These are phyloP conservation scores for Dolichallabes microphthalmus DNA, from an alignment of 2,113 vertebrate genomes.

Conservation along the genomic window DNA sequence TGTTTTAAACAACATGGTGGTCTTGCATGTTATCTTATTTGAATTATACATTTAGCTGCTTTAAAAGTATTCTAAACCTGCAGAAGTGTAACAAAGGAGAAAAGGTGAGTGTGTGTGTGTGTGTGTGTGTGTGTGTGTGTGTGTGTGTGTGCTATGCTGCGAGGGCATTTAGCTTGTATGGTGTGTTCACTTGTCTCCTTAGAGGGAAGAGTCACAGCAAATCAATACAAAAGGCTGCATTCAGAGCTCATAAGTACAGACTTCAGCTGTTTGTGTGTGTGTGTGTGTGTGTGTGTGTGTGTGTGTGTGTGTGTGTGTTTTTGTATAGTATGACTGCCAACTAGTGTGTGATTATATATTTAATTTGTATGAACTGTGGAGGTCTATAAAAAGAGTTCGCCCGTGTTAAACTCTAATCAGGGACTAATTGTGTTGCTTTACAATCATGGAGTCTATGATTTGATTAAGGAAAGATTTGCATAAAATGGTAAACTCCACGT, in stretches of 20 bases:
- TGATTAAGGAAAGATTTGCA: conserved; percentile 20
- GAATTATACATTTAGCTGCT: neutral
- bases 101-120: neutral
- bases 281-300: too few relatives aligned
- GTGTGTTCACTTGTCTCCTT: conserved; percentile 4
- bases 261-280: neutral
- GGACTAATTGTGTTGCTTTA: conserved; percentile 3
- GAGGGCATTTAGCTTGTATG: neutral
- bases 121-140: too few relatives aligned
- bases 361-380: neutral
- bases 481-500: neutral
- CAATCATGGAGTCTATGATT: conserved; percentile 21
- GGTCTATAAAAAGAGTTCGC: neutral
- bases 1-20: neutral
- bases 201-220: neutral
- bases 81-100: neutral
- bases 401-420: neutral
- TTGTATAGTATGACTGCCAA: neutral
- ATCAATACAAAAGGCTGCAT: neutral
- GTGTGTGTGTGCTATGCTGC: neutral
- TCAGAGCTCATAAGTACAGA: neutral
- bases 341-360: neutral
- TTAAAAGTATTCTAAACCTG: neutral
- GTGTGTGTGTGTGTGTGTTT: neutral
- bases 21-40: neutral